Evolutionary conservation across 2,888 invertebrate genomes (phyloP), one percentile per base, ranked within the genome.

Genomic region (Cheilosia vulpina): DNA sequence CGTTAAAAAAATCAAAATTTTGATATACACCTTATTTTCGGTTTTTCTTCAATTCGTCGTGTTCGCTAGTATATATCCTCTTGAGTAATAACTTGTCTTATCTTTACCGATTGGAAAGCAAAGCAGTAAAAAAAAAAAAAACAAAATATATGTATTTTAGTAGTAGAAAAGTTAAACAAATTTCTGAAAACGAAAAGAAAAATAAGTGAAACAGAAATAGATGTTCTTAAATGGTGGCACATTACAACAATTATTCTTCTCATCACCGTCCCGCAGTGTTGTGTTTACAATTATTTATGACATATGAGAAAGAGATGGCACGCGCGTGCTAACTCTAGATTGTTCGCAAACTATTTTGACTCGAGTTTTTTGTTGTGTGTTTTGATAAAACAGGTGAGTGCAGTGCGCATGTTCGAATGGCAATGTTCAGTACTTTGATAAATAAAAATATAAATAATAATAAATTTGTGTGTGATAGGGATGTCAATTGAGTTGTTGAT

Each of bases 271-370:
- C 77, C 77, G 62, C 68, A 83, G 83, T 87, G 87, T 88, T 88
- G 81, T 88, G 88, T 88, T 88, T 88, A 88, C 88, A 88, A 88
- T 88, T 87, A 84, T 87, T 88, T 88, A 88, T 88, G 88, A 88
- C 88, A 88, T 88, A 77, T 88, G 83, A 68, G 82, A 88, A 87
- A 84, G 88, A 87, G 87, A 88, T 68, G 57, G 55, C 71, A 58
- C 43, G 45, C 34, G 7, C 17, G 47, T 47, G 13, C 31, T 15
- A 57, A n/a, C 45, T 65, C 71, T 66, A 45, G 55, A 75, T 68
- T 77, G 52, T 75, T 76, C 79, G 47, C 17, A 55, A 57, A 77
- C 60, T 73, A 63, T 63, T 47, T 55, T 53, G 45, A 69, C 41
- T 53, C 58, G 38, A 53, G 60, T 65, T 71, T 63, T 66, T 21